Conservation (phyloP, 1,140 invertebrate species). For the Chelonus insularis region DNA sequence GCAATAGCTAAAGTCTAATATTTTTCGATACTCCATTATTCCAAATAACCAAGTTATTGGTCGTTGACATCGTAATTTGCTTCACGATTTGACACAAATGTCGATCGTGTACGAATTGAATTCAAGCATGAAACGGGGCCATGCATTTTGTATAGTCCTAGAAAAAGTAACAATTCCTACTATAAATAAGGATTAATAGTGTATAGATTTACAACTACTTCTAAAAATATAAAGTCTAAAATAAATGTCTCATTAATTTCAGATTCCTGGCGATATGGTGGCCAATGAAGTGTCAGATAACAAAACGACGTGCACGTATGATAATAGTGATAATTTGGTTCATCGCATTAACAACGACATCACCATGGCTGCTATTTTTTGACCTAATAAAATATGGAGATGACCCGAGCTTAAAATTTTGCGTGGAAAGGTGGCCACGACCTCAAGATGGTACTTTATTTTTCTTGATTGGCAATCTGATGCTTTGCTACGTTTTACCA, state of each 20-base stretch:
- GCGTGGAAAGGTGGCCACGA: conserved; percentile 83
- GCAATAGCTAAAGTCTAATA: too few species aligned
- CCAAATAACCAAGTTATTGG: too few species aligned
- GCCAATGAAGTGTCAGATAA: conserved; percentile 89
- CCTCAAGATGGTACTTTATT: conserved; percentile 78
- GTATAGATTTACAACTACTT: too few species aligned
- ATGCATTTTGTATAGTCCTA: too few species aligned
- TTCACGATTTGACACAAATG: too few species aligned
- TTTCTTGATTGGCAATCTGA: conserved; percentile 86
- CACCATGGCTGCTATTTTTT: conserved; percentile 90
- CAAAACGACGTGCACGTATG: conserved; percentile 77
- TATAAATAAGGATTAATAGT: too few species aligned
- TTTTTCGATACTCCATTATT: too few species aligned
- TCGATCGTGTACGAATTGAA: too few species aligned
- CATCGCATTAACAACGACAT: conserved; percentile 78
- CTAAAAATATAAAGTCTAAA: background rate
- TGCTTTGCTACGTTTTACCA: conserved; percentile 91
- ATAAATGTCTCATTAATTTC: conserved; percentile 53
- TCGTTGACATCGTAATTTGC: too few species aligned
- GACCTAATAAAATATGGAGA: conserved; percentile 77
- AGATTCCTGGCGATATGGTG: conserved; percentile 96
- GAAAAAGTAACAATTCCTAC: too few species aligned
- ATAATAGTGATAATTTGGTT: conserved; percentile 93
- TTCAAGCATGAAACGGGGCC: too few species aligned
- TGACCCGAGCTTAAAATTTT: conserved; percentile 71